Evolutionary conservation across 1,140 invertebrate species (phyloP), one percentile per base, ranked within the genome.

Genomic region (Magallana ariakensis): DNA sequence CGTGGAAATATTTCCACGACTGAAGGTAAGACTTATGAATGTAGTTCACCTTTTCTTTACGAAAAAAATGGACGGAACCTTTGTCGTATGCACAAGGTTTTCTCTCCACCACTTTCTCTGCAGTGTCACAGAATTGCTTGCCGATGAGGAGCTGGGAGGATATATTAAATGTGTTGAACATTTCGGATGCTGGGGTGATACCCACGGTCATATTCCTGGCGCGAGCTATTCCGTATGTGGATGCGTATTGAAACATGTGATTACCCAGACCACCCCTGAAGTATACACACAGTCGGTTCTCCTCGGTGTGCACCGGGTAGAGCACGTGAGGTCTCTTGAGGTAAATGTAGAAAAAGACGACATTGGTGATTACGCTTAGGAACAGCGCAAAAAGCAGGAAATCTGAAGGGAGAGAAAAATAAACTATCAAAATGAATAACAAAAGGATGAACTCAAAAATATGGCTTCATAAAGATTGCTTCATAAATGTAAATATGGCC

Each of bases 1-100:
- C 16, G 9, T 81, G 13, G 58, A 91, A 91, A 80, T 91, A 91
- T 86, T 90, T 88, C 80, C 87, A 91, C n/a, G 89, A 90, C 55
- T 91, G 90, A 3, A 91, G n/a, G 83, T 89, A 91, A 0, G 88
- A 84, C 13, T 88, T 85, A 22, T 89, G 75, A 33, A 57, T 55
- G 10, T 85, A 84, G 70, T 88, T 60, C 33, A 75, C n/a, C 11
- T 55, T 83, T 2, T 55, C 60, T 53, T 33, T 62, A 6, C 46
- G 22, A 5, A 13, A 15, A 66, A 85, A 83, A 15, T 62, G 53
- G 9, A 82, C 53, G 6, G 60, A 58, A 26, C 80, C 83, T 26
- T 15, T 19, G 56, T 86, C 60, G 83, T 60, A 88, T 16, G 87
- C 85, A 57, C 84, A 87, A 1, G 87, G 80, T 57, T 53, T 84